Evolutionary conservation across 2,797 vertebrate species (phyloP).

Genomic region (Enteromius thamalakanensis): DNA sequence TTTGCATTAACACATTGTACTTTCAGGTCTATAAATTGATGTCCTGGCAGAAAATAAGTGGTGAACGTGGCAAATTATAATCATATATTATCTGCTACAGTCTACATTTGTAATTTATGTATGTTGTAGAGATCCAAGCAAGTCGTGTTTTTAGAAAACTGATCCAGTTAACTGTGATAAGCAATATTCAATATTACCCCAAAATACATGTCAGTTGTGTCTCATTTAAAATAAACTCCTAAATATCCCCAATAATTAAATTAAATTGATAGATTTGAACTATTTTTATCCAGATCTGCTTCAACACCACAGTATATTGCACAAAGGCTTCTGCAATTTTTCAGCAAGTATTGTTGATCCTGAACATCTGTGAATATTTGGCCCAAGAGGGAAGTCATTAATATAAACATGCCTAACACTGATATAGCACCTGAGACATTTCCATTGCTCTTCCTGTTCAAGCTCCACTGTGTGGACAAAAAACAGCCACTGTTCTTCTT

Average conservation of each 20-base stretch:
- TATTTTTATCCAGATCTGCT: not conserved
- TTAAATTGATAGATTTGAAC: not conserved
- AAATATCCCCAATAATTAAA: not conserved
- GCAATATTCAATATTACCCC: not conserved
- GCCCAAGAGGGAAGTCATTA: conserved; percentile 14
- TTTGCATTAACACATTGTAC: not conserved
- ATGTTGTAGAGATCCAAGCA: not conserved
- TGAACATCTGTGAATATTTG: conserved; percentile 6
- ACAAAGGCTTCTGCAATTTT: not conserved
- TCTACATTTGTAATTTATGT: not conserved
- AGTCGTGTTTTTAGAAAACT: not conserved
- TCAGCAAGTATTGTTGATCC: conserved; percentile 1
- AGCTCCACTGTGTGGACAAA: not conserved
- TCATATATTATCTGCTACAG: not conserved
- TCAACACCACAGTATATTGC: not conserved
- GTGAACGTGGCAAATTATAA: not conserved
- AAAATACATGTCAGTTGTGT: not conserved
- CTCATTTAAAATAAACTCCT: not conserved
- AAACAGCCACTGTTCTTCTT: not conserved
- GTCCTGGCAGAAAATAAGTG: not conserved
- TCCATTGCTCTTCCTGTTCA: conserved; percentile 1
- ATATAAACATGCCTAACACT: conserved; percentile 15
- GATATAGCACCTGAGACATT: conserved; percentile 16
- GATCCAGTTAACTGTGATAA: not conserved
- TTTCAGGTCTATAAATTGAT: not conserved